Conservation (phyloP, 2,113 vertebrate species). For the Phalacrocorax carbo region DNA sequence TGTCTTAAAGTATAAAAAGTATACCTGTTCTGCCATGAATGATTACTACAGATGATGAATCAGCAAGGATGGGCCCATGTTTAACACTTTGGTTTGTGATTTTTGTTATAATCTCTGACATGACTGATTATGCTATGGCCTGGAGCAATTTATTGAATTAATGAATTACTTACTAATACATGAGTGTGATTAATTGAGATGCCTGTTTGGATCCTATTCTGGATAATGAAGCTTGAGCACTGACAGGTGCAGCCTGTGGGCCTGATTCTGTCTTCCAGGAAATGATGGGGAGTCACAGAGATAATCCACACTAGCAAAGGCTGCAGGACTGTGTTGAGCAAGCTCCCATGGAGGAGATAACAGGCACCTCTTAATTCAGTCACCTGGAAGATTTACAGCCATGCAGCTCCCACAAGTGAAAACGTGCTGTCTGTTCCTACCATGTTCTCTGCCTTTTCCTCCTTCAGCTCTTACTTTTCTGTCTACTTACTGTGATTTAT, state of each 20-base stretch:
- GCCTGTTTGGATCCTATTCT: slow-evolving; percentile 60
- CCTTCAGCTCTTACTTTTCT: background rate
- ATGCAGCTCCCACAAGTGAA: background rate
- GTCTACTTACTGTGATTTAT: background rate
- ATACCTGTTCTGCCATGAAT: slow-evolving; percentile 54
- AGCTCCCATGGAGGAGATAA: background rate
- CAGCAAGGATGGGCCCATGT: slow-evolving; percentile 61
- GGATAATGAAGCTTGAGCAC: slow-evolving; percentile 58
- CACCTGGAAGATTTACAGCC: background rate
- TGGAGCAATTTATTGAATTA: slow-evolving; percentile 70
- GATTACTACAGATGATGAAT: slow-evolving; percentile 66
- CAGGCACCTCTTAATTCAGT: background rate
- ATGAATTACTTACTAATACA: slow-evolving; percentile 73
- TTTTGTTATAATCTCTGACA: slow-evolving; percentile 64
- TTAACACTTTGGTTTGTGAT: slow-evolving; percentile 67
- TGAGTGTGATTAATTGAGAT: slow-evolving; percentile 71
- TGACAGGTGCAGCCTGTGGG: slow-evolving; percentile 46
- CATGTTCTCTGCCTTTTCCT: background rate
- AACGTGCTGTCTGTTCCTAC: background rate
- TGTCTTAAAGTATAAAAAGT: slow-evolving; percentile 52
- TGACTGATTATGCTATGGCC: slow-evolving; percentile 66
- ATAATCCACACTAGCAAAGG: background rate
- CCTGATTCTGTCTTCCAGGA: slow-evolving; percentile 4
- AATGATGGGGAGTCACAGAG: background rate
- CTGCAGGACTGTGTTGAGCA: background rate